A percentile compares a stretch with the other conserved stretches of the same genome.
Evolutionary conservation across 2,113 vertebrate genomes (phyloP).

Genomic region (Anhinga rufa): DNA sequence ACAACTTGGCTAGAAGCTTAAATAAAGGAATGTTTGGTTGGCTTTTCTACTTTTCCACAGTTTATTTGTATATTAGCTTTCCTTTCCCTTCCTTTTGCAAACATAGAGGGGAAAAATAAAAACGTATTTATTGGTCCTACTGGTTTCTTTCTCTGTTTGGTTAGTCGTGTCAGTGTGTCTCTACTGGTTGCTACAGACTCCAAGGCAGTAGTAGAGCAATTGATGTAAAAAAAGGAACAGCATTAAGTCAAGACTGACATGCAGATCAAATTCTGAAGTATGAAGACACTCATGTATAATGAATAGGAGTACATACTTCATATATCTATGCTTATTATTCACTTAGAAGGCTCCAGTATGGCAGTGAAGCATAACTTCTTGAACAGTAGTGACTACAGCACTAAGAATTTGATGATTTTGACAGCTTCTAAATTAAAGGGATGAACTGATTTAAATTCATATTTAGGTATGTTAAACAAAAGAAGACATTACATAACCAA

Average conservation of each 20-base stretch:
- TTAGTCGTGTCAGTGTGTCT: neutral
- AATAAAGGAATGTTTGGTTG: neutral
- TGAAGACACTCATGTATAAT: neutral
- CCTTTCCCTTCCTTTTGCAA: neutral
- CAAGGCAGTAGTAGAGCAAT: neutral
- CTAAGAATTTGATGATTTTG: conserved; percentile 13
- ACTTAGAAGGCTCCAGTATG: neutral
- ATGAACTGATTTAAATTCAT: conserved; percentile 43
- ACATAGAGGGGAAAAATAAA: neutral
- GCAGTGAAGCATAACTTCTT: conserved; percentile 12
- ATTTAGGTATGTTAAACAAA: conserved; percentile 61
- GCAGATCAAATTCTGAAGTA: neutral
- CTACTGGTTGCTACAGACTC: neutral
- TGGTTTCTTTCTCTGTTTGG: neutral
- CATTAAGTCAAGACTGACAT: neutral
- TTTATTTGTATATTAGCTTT: neutral
- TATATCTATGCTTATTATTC: neutral
- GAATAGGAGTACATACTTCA: neutral
- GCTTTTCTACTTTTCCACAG: neutral
- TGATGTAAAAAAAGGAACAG: neutral
- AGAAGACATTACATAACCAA: conserved; percentile 56
- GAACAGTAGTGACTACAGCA: neutral
- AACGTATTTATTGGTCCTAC: neutral
- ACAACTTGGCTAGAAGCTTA: neutral
- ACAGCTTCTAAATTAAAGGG: conserved; percentile 52